A percentile compares a stretch with the other conserved stretches of the same genome.
phyloP scores from a whole-genome alignment of 2,888 invertebrate species.

The Volucella inanis region DNA sequence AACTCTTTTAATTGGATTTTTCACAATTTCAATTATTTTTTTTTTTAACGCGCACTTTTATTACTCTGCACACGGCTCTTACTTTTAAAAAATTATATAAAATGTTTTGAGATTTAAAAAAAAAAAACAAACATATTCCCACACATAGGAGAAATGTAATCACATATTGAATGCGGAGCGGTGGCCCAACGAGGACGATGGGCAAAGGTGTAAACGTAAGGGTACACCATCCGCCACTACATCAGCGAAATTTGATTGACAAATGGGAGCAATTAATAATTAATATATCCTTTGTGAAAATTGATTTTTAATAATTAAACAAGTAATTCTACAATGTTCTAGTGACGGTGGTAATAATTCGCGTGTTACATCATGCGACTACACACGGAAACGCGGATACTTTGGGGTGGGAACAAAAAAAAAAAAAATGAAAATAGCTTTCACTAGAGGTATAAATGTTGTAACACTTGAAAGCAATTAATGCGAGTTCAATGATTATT shows the following conservation, averaged over 20 bases:
- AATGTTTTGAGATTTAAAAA: slow-evolving; percentile 38
- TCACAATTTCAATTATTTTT: slow-evolving; percentile 5
- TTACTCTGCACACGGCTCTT: background rate
- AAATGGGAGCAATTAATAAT: slow-evolving; percentile 58
- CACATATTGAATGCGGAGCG: slow-evolving; percentile 13
- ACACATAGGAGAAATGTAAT: background rate
- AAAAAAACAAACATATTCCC: slow-evolving; percentile 33
- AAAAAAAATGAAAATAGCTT: too few species aligned
- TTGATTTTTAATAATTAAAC: slow-evolving; percentile 57
- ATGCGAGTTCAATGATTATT: too few species aligned
- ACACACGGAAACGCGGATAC: background rate
- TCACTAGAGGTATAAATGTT: too few species aligned
- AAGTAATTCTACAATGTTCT: slow-evolving; percentile 19
- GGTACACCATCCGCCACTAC: background rate
- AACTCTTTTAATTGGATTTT: slow-evolving; percentile 69
- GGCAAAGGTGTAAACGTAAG: too few species aligned
- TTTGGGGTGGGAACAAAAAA: slow-evolving; percentile 4
- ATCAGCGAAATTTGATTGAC: slow-evolving; percentile 52
- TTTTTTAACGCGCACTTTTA: background rate
- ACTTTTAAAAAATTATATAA: slow-evolving; percentile 2
- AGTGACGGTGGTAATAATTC: background rate
- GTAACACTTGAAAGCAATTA: too few species aligned
- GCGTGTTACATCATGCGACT: background rate
- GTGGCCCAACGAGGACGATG: too few species aligned
- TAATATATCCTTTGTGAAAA: slow-evolving; percentile 31